Conservation (phyloP, 2,797 vertebrate genomes). For the Galagoides demidoff region DNA sequence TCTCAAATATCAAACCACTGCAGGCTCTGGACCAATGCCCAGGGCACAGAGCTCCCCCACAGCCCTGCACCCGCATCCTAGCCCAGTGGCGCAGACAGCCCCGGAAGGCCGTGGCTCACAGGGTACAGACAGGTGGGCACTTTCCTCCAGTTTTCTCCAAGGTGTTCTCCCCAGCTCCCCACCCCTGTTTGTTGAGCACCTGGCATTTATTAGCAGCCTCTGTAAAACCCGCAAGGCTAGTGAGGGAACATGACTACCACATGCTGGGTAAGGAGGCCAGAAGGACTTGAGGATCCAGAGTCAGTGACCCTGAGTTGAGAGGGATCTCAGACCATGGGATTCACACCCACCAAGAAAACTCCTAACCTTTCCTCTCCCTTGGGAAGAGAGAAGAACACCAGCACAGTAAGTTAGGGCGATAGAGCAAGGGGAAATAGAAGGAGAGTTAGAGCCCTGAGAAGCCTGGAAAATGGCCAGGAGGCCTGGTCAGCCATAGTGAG, state of each 20-base stretch:
- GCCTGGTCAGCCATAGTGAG: background rate
- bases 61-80: background rate
- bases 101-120: rapidly evolving
- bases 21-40: background rate
- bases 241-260: background rate
- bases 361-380: background rate
- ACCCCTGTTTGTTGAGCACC: background rate
- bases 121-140: background rate
- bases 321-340: background rate
- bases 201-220: background rate
- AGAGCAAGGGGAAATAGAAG: background rate
- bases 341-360: background rate
- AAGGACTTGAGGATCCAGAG: background rate
- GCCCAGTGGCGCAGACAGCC: background rate
- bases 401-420: background rate
- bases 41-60: background rate
- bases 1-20: background rate
- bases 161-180: background rate
- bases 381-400: background rate
- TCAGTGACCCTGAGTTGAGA: background rate
- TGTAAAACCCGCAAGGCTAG: background rate
- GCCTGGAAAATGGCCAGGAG: background rate
- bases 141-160: background rate
- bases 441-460: background rate
- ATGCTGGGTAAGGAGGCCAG: background rate